Evolutionary conservation across 2,113 vertebrate genomes (phyloP).

Genomic region (Sapayoa aenigma): DNA sequence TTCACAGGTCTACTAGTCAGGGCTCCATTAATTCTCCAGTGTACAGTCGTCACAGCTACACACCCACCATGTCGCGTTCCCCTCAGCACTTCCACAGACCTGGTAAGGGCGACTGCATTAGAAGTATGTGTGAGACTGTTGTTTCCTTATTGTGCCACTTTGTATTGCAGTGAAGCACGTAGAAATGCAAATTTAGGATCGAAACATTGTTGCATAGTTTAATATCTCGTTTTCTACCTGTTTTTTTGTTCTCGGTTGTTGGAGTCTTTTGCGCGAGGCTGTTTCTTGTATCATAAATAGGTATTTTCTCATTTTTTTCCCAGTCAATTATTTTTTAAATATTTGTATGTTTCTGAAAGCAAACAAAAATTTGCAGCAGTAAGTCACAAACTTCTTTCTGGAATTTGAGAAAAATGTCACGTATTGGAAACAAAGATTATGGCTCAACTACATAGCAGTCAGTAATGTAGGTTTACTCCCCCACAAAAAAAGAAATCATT

Average conservation of each 20-base stretch:
- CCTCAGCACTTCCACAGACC: conserved; percentile 99
- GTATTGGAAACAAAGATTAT: neutral
- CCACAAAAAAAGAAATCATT: neutral
- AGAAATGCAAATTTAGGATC: neutral
- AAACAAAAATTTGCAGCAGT: neutral
- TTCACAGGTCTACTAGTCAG: conserved; percentile 96
- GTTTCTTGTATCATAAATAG: neutral
- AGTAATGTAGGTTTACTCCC: neutral
- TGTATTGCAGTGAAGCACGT: neutral
- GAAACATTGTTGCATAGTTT: neutral
- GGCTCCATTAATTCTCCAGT: conserved; percentile 94
- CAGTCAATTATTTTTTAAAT: neutral
- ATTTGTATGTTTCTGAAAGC: neutral
- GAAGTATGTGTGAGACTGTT: neutral
- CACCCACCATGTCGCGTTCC: conserved; percentile 90
- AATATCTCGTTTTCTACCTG: neutral
- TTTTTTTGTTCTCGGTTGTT: neutral
- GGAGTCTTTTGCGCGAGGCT: neutral
- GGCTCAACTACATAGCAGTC: neutral
- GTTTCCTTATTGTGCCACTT: neutral
- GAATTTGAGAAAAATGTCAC: neutral
- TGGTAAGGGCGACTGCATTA: conserved; percentile 76
- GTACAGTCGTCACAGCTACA: conserved; percentile 96
- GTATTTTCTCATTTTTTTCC: neutral
- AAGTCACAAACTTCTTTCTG: neutral